Conservation (phyloP, 53 echinoderm and acorn worm genomes). For the Paracentrotus lividus region DNA sequence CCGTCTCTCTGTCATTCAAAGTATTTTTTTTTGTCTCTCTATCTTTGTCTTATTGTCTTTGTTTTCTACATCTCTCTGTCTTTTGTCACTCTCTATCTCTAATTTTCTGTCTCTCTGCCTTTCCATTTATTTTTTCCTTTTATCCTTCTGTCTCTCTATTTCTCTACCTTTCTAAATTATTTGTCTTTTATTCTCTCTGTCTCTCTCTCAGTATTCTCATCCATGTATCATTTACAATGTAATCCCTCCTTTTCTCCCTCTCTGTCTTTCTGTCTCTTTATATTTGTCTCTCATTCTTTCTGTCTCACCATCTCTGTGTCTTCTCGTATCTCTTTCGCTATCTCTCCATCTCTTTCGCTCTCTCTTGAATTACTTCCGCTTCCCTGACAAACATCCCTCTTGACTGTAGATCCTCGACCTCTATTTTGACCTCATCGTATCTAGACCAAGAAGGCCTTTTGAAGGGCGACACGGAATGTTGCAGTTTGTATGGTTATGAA, state of each 20-base stretch:
- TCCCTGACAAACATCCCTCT: not conserved
- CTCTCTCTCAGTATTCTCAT: not conserved
- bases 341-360: not conserved
- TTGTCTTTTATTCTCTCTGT: not conserved
- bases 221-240: not conserved
- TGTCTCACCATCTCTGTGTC: not conserved
- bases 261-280: not conserved
- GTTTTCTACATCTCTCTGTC: not conserved
- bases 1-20: not conserved
- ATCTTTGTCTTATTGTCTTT: not conserved
- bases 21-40: not conserved
- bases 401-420: not conserved
- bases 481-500: not conserved
- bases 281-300: not conserved
- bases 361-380: not conserved
- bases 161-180: too few relatives aligned
- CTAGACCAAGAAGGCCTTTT: not conserved
- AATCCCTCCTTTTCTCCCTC: not conserved
- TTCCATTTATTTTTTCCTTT: not conserved
- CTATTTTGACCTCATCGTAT: not conserved
- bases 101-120: not conserved
- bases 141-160: not conserved
- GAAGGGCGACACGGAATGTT: not conserved
- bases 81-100: not conserved
- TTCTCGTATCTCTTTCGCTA: too few relatives aligned